A percentile compares a stretch with the other conserved stretches of the same genome.
These are phyloP conservation scores for Tuberolachnus salignus DNA, from an alignment of 2,888 invertebrate species.

Conservation along the genomic window DNA sequence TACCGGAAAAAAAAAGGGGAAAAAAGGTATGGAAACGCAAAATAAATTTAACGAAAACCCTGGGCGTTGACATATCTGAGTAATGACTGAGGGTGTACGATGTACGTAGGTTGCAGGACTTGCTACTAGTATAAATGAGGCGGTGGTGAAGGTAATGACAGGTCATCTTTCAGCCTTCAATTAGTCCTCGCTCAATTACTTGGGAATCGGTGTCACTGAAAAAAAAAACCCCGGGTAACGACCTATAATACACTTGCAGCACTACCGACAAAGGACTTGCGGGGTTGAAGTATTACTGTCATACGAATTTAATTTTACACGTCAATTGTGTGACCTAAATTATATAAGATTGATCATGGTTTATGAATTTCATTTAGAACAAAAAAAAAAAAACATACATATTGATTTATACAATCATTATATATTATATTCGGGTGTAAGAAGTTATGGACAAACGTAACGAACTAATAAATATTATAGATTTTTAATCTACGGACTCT, in stretches of 20 bases:
- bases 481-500: no score
- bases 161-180: conserved; percentile 29
- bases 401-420: no score
- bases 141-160: conserved; percentile 12
- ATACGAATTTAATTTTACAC: neutral
- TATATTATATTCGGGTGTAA: no score
- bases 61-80: neutral
- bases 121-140: neutral
- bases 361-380: no score
- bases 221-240: neutral
- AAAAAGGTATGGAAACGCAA: neutral
- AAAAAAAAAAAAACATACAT: no score
- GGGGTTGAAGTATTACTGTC: neutral
- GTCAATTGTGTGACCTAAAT: neutral
- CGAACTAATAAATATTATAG: no score
- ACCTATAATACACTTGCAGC: neutral
- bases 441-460: no score
- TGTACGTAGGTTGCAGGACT: neutral
- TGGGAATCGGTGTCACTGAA: neutral
- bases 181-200: conserved; percentile 24
- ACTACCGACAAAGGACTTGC: neutral
- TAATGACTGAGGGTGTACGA: neutral
- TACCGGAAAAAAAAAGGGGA: no score
- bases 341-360: neutral
- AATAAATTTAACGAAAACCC: neutral